Base-by-base conservation (phyloP, 2,888 invertebrate genomes). In the Stegana nigrithorax region DNA sequence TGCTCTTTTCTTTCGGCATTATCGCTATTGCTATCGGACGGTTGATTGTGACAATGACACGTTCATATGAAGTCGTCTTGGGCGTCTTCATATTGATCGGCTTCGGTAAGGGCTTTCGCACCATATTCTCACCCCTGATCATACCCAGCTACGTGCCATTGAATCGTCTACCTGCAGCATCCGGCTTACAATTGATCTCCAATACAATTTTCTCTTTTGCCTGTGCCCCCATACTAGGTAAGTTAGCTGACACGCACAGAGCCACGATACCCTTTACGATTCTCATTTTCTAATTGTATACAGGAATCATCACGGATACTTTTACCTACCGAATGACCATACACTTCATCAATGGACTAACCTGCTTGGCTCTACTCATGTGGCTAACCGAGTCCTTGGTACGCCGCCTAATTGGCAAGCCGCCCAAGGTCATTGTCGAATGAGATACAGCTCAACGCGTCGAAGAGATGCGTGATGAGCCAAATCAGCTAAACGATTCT, bases 91-190 rank as follows among this genome's bases (percentile, higher is more conserved):
- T 89, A 0, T 86, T 91, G 23, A 89, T 92, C 69, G 92, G 92
- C 0, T 88, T 90, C 55, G 91, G 91, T 23, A 92, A 92, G 84
- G 92, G 90, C 0, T 83, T 92, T 5, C 86, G 92, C 60, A 92
- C 92, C 8, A 90, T 92, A n/a, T 92, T 92, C 75, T 90, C 92
- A 87, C 90, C 91, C 0, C 81, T 92, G 10, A 91, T 92, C 7
- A 90, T 92, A 69, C 92, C 92, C 2, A 89, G 89, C 4, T 89
- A 92, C 77, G 92, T 92, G 17, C 90, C 92, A 0, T 78, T 92
- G 10, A 89, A 89, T 60, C 89, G 91, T 63, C 77, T 92, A 61
- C 91, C 92, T 4, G 91, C 91, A 12, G 92, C 92, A 1, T 88
- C 91, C 1, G 92, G 92, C 0, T 84, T 92, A 50, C 92, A 92